A percentile compares a stretch with the other conserved stretches of the same genome.
Evolutionary conservation across 30 jellyfish, hydroid and myxozoan species (phyloP).

Genomic region (Morbakka virulenta): DNA sequence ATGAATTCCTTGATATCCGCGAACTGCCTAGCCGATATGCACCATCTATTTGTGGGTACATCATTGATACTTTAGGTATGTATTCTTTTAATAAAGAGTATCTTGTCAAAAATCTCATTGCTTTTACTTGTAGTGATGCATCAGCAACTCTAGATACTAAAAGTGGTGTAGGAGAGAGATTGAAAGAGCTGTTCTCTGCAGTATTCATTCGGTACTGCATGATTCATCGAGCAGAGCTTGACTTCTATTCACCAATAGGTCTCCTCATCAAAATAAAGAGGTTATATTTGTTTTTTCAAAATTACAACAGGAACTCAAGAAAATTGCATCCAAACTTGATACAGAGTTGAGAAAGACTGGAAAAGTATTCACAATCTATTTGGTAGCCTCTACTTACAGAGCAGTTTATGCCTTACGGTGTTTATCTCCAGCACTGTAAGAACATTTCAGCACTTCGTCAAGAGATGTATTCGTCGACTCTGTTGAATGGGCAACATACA

Average conservation of each 20-base stretch:
- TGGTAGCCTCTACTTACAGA: background rate
- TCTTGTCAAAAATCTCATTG: background rate
- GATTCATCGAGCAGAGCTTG: background rate
- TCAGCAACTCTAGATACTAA: background rate
- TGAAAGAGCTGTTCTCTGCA: background rate
- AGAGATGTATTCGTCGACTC: background rate
- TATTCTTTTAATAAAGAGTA: background rate
- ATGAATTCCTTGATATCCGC: background rate
- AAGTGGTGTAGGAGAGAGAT: background rate
- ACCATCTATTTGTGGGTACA: background rate
- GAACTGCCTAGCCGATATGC: slow-evolving; percentile 30
- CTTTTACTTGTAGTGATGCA: background rate
- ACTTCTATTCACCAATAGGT: background rate
- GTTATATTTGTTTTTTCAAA: too few species aligned
- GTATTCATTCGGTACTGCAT: background rate
- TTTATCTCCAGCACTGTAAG: background rate
- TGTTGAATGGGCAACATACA: background rate
- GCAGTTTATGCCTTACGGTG: background rate
- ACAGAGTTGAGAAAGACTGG: too few species aligned
- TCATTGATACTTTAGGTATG: background rate
- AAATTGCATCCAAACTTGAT: too few species aligned
- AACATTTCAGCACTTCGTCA: background rate
- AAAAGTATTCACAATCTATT: too few species aligned
- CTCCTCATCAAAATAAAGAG: background rate
- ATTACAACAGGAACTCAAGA: too few species aligned